phyloP scores from a whole-genome alignment of 2,888 invertebrate species.

The Phyllotreta striolata region DNA sequence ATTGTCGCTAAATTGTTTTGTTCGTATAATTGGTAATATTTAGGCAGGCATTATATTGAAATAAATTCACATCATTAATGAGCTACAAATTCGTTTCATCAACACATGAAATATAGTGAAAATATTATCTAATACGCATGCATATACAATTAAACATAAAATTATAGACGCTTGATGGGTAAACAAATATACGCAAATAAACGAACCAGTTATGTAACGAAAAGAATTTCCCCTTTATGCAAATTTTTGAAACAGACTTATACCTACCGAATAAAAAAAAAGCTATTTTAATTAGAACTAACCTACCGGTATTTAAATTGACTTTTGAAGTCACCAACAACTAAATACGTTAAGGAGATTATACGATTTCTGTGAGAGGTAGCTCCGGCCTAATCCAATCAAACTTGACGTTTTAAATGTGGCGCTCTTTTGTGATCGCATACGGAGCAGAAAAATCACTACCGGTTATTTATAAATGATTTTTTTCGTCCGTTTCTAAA shows the following conservation, averaged over 20 bases:
- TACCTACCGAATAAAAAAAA: background rate
- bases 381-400: conserved; percentile 52
- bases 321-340: conserved; percentile 49
- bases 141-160: too few species aligned
- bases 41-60: too few species aligned
- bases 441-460: conserved; percentile 45
- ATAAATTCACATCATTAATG: too few species aligned
- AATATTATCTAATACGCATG: too few species aligned
- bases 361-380: conserved; percentile 42
- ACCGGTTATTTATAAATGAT: conserved; percentile 43
- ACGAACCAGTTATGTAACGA: conserved; percentile 5
- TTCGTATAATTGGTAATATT: too few species aligned
- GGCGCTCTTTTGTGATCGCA: conserved; percentile 45
- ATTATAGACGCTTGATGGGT: too few species aligned
- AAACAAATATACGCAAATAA: too few species aligned
- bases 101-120: too few species aligned
- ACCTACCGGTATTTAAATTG: conserved; percentile 49
- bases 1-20: too few species aligned
- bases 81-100: too few species aligned
- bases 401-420: conserved; percentile 52
- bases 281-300: conserved; percentile 47
- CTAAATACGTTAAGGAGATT: conserved; percentile 52
- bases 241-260: conserved; percentile 17
- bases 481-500: conserved; percentile 40
- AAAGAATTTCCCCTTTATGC: conserved; percentile 12